Evolutionary conservation across 1,140 invertebrate species (phyloP), one percentile per base, ranked within the genome.

Genomic region (Acromyrmex echinatior): DNA sequence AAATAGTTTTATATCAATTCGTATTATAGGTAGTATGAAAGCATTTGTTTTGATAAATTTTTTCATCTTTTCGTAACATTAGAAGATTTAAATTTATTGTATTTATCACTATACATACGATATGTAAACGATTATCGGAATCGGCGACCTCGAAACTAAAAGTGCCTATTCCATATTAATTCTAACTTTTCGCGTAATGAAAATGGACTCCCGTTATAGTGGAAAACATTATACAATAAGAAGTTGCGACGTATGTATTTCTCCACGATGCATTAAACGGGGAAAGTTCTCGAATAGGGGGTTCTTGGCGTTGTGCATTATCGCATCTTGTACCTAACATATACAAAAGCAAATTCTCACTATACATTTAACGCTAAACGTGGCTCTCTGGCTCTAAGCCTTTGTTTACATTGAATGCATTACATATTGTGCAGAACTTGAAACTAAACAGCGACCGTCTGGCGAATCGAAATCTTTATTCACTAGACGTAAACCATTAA

Each of bases 311-410:
- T 25, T 21, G 63, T 71, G 66, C 65, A 82, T 82, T 82, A 82
- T 82, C 79, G 35, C 65, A 58, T 81, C 49, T 80, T 39, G 77
- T 49, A n/a, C 63, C 63, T 25, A 31, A 45, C 35, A 73, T 35
- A 82, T 35, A 82, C 53, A 73, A 82, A 82, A 70, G 66, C 79
- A 82, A 82, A 73, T 82, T 82, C 79, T 73, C 79, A 60, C 21
- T 25, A 25, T 82, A 60, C 79, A 60, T 82, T 82, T 82, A 73
- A 18, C 66, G 21, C 53, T 82, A 82, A 73, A 82, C 51, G 18
- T 28, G 39, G 12, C 45, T 60, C 53, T 45, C 21, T 45, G 18
- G 68, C 79, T 71, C 31, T 71, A 71, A 82, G 53, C 18, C 35
- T 82, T 82, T 82, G 68, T 82, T 82, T 82, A 82, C 18, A 71